Evolutionary conservation across 2,888 invertebrate genomes (phyloP).

Genomic region (Conchocele bisecta): DNA sequence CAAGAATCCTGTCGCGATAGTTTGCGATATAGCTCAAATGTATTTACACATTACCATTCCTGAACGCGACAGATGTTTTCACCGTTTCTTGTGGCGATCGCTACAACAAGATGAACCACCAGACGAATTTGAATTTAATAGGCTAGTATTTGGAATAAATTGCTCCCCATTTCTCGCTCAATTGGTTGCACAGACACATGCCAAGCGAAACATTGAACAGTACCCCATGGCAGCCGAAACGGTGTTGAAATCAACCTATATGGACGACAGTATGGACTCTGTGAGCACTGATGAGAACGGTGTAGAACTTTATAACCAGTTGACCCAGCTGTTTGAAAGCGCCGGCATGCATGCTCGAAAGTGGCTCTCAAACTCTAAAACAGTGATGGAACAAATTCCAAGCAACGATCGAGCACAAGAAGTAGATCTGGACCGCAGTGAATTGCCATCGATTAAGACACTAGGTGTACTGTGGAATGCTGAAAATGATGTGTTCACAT

Average conservation of each 20-base stretch:
- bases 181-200: constrained; percentile 48
- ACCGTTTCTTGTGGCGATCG: constrained; percentile 42
- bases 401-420: no score
- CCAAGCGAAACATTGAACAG: neutral
- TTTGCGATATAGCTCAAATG: constrained; percentile 44
- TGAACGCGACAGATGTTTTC: constrained; percentile 19
- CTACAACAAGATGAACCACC: constrained; percentile 5
- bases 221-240: constrained; percentile 49
- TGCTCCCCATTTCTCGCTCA: constrained; percentile 58
- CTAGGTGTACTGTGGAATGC: no score
- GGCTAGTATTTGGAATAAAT: constrained; percentile 57
- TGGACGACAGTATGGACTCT: no score
- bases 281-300: no score
- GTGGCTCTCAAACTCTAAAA: no score
- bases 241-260: constrained; percentile 53
- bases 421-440: no score
- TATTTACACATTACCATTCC: constrained; percentile 28
- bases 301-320: no score
- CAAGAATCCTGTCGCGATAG: constrained; percentile 30
- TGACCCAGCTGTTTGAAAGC: no score
- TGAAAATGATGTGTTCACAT: no score
- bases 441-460: no score
- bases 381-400: no score
- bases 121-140: constrained; percentile 45
- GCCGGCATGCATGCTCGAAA: no score